Conservation (phyloP, 2,113 vertebrate species). For the Apeltes quadracus region DNA sequence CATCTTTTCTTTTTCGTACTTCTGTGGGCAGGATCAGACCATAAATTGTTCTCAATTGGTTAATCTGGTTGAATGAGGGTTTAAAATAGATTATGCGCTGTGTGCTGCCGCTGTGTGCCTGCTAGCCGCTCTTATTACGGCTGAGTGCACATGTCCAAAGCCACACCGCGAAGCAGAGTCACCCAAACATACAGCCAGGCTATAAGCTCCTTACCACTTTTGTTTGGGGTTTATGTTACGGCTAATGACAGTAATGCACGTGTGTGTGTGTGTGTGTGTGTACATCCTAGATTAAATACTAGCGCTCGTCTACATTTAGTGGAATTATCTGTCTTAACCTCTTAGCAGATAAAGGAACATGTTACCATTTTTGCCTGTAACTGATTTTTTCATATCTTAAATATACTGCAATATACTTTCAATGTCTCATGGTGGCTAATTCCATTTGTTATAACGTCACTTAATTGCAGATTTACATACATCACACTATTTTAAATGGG, state of each 20-base stretch:
- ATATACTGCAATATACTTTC: too few species aligned
- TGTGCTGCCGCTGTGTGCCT: slow-evolving; percentile 24
- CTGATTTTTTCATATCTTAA: too few species aligned
- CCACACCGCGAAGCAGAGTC: slow-evolving; percentile 17
- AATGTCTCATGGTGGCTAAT: neutral
- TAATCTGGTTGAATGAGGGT: slow-evolving; percentile 51
- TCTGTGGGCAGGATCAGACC: slow-evolving; percentile 15
- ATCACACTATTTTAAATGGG: neutral
- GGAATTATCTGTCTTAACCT: neutral
- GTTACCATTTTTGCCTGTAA: neutral
- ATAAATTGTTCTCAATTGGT: slow-evolving; percentile 50
- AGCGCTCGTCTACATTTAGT: neutral
- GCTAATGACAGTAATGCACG: slow-evolving; percentile 19
- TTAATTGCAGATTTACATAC: neutral
- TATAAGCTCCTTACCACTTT: slow-evolving; percentile 31
- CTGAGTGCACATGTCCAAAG: slow-evolving; percentile 56
- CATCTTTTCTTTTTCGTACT: neutral
- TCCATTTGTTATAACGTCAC: neutral
- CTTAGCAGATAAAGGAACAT: too few species aligned
- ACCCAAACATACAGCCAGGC: slow-evolving; percentile 48
- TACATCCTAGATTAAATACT: neutral
- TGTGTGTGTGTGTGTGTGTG: neutral
- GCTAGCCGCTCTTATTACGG: slow-evolving; percentile 24
- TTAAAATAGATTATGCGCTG: slow-evolving; percentile 41
- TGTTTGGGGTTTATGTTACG: slow-evolving; percentile 41